Percentiles rank a stretch among this genome's conserved stretches.
These are phyloP conservation scores for Dugesia japonica DNA, from an alignment of 2,888 invertebrate species.

Conservation along the genomic window DNA sequence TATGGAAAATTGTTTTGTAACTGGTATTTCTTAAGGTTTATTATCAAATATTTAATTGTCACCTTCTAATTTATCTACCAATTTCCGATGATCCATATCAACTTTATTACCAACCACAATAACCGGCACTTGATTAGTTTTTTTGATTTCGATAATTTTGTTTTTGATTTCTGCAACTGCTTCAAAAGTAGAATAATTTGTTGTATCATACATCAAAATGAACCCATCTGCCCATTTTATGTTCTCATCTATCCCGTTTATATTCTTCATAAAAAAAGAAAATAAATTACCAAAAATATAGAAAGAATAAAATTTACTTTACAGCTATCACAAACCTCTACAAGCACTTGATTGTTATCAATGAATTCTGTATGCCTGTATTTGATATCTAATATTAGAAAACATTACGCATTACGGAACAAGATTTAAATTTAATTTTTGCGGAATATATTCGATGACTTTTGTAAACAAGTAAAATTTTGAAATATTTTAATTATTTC, in stretches of 20 bases:
- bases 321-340: conserved; percentile 42
- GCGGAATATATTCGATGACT: too few species aligned
- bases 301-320: conserved; percentile 39
- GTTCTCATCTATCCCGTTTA: conserved; percentile 38
- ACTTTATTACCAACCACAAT: conserved; percentile 42
- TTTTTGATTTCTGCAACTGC: conserved; percentile 38
- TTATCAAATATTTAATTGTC: too few species aligned
- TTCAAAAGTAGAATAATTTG: conserved; percentile 40
- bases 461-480: too few species aligned
- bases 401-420: too few species aligned
- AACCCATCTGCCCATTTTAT: conserved; percentile 43
- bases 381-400: conserved; percentile 40
- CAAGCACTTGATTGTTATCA: conserved; percentile 41
- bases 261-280: background rate
- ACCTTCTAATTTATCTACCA: background rate
- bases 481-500: too few species aligned
- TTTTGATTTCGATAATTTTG: conserved; percentile 40
- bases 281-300: background rate
- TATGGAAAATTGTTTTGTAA: too few species aligned
- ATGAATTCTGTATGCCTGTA: conserved; percentile 41
- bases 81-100: conserved; percentile 39
- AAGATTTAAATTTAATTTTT: too few species aligned
- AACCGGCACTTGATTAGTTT: conserved; percentile 40
- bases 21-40: too few species aligned
- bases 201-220: conserved; percentile 41